These are phyloP conservation scores for Cinara cedri DNA, from an alignment of 2,888 invertebrate genomes.

Conservation along the genomic window DNA sequence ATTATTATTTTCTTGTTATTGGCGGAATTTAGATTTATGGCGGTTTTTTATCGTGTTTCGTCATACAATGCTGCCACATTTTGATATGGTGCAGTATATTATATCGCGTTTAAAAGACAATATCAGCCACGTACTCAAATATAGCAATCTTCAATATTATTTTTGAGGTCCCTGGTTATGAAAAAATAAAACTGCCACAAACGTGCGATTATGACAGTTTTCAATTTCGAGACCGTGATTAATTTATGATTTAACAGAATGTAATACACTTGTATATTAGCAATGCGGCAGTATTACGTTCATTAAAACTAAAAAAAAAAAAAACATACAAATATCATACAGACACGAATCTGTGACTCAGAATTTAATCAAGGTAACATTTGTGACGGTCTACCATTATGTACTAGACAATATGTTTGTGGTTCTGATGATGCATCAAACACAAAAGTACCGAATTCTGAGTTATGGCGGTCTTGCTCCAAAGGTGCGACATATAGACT, in stretches of 20 bases:
- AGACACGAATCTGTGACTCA: background rate
- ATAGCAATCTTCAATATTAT: background rate
- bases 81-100: conserved; percentile 15
- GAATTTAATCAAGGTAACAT: background rate
- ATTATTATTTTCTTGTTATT: background rate
- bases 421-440: background rate
- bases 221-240: too few species aligned
- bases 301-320: background rate
- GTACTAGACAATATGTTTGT: background rate
- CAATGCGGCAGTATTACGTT: background rate
- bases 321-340: too few species aligned
- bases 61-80: conserved; percentile 11
- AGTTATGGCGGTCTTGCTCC: too few species aligned
- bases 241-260: background rate
- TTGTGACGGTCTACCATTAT: background rate
- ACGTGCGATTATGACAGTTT: conserved; percentile 9
- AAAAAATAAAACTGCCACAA: background rate
- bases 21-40: background rate
- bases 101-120: background rate
- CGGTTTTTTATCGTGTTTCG: conserved; percentile 7
- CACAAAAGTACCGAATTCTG: background rate
- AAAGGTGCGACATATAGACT: background rate
- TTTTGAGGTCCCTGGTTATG: background rate
- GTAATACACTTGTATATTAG: background rate
- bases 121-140: background rate